A percentile compares a stretch with the other conserved stretches of the same genome.
Conservation (phyloP, 64 coral and sea anemone genomes). For the Porites australiensis region DNA sequence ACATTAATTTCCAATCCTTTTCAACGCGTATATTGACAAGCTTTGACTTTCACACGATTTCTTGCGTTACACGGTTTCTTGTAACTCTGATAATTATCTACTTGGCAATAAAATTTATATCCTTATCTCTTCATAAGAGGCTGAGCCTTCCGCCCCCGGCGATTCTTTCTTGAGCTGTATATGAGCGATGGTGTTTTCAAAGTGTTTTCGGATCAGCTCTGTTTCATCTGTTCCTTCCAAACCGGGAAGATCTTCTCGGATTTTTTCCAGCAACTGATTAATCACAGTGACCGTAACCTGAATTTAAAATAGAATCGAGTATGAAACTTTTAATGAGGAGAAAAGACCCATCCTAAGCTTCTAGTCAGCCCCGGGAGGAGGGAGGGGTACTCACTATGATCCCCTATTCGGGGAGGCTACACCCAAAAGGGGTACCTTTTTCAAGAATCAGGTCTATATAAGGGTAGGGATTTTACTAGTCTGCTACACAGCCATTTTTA, state of each 20-base stretch:
- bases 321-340: not conserved
- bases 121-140: slow-evolving; percentile 76
- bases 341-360: too few species aligned
- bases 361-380: too few species aligned
- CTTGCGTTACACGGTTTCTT: too few species aligned
- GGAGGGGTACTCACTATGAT: too few species aligned
- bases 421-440: too few species aligned
- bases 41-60: too few species aligned
- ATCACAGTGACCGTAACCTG: slow-evolving; percentile 93
- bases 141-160: slow-evolving; percentile 66
- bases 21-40: too few species aligned
- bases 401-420: too few species aligned
- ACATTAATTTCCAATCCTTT: too few species aligned
- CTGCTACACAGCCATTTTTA: too few species aligned
- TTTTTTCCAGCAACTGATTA: slow-evolving; percentile 97
- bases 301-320: not conserved
- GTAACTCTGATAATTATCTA: not conserved
- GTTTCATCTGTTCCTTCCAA: slow-evolving; percentile 91
- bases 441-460: too few species aligned
- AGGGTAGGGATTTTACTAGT: too few species aligned
- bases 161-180: slow-evolving; percentile 83
- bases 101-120: slow-evolving; percentile 48
- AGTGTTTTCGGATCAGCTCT: slow-evolving; percentile 94
- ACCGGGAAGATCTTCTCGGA: slow-evolving; percentile 91
- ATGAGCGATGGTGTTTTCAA: slow-evolving; percentile 86